A percentile compares a stretch with the other conserved stretches of the same genome.
Conservation (phyloP, 1,140 invertebrate genomes). For the Camponotus pennsylvanicus region DNA sequence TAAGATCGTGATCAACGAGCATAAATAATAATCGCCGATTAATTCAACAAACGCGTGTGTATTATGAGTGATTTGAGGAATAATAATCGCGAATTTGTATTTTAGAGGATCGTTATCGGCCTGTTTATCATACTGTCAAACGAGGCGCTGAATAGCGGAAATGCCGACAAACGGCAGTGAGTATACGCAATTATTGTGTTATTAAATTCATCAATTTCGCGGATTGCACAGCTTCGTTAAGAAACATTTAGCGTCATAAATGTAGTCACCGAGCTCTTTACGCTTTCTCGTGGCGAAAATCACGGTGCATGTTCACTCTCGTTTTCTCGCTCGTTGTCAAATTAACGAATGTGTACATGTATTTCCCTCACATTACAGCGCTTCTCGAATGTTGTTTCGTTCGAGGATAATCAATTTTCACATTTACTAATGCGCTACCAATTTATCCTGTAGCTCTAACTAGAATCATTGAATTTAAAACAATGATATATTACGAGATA, state of each 20-base stretch:
- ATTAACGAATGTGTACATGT: conserved; percentile 12
- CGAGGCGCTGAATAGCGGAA: conserved; percentile 4
- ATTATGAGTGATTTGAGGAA: neutral
- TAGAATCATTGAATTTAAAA: neutral
- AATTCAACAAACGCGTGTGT: neutral
- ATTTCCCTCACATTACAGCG: neutral
- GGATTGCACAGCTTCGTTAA: neutral
- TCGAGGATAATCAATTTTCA: conserved; percentile 19
- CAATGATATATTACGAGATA: neutral
- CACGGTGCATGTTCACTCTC: conserved; percentile 16
- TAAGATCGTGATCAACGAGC: neutral
- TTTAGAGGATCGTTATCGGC: conserved; percentile 35
- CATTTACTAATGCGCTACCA: neutral
- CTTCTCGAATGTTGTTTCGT: too few species aligned
- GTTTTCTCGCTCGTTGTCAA: conserved; percentile 24
- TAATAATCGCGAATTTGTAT: conserved; percentile 20
- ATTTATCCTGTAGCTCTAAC: neutral
- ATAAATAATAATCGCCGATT: conserved; percentile 3
- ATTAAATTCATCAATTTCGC: conserved; percentile 6
- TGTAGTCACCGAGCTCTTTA: neutral
- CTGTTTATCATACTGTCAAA: conserved; percentile 47
- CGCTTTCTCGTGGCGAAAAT: conserved; percentile 60
- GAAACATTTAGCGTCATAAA: neutral
- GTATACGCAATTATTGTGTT: conserved; percentile 16
- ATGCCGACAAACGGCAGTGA: conserved; percentile 52